Evolutionary conservation across 2,888 invertebrate genomes (phyloP), one percentile per base, ranked within the genome.

Genomic region (Hypolimnas misippus): DNA sequence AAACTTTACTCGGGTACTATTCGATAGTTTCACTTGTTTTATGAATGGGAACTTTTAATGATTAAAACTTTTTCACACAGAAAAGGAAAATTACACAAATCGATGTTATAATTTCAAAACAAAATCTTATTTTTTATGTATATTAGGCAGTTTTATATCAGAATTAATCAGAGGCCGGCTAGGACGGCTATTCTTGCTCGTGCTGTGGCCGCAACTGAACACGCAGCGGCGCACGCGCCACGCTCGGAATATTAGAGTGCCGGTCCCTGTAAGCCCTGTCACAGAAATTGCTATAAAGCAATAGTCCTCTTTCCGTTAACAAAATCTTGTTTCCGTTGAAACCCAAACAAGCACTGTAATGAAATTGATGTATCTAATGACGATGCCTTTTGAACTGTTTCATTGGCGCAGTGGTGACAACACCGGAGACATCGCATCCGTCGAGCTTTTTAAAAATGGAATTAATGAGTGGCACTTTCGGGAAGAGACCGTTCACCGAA

Each of bases 131-230:
- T n/a, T 38, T 2, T 7, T 10, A 38, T 40, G 49, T 21, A 31
- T 56, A 49, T 21, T 12, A 16, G 14, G 14, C 14, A 3, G 14
- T n/a, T n/a, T n/a, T n/a, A n/a, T n/a, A n/a, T n/a, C n/a, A n/a
- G 29, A 8, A 14, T 58, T 56, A 51, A 65, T 51, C 46, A 25
- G 46, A 56, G 73, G n/a, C n/a, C n/a, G n/a, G n/a, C n/a, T n/a
- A n/a, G 74, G 79, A 84, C 90, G 91, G 86, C 90, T 89, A 86
- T 88, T 86, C 90, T 83, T 85, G 88, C 73, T 83, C 84, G 85
- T 84, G 86, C 77, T 87, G 77, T 82, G 81, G 82, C 83, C 85
- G 82, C 87, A 86, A 92, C 92, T 92, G 86, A 87, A 82, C 82
- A 81, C 81, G 82, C 80, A 74, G 73, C 77, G 87, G 82, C 83